These are phyloP conservation scores for Parochlus steinenii DNA, from an alignment of 2,888 invertebrate species.

Conservation along the genomic window DNA sequence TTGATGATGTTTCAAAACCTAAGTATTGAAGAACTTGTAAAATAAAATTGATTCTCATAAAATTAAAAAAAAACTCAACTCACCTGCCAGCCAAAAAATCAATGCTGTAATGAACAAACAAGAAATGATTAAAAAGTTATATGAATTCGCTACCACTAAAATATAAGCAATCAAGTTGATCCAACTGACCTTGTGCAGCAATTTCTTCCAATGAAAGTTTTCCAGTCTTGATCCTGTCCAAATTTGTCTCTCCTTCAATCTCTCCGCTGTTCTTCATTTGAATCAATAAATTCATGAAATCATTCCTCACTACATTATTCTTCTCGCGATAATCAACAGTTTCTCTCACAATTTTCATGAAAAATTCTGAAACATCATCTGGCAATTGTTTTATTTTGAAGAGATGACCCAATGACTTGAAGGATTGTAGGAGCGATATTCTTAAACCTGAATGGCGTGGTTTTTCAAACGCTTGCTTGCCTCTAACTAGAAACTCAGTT, in stretches of 20 bases:
- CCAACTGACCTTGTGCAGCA: constrained; percentile 9
- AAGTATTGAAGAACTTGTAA: too few species aligned
- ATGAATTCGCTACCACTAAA: too few species aligned
- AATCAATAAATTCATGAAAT: constrained; percentile 37
- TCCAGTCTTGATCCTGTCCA: constrained; percentile 4
- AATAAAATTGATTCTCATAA: too few species aligned
- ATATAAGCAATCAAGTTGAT: too few species aligned
- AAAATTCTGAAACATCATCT: constrained; percentile 22
- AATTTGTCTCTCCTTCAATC: constrained; percentile 20
- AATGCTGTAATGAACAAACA: too few species aligned
- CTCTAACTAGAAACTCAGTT: constrained; percentile 18
- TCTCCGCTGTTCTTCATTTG: constrained; percentile 32
- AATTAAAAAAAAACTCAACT: too few species aligned
- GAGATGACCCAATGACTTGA: background rate
- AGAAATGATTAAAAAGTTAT: too few species aligned
- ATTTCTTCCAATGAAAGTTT: constrained; percentile 6
- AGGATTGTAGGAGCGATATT: background rate
- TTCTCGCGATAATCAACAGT: constrained; percentile 30
- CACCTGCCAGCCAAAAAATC: too few species aligned
- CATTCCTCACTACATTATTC: constrained; percentile 30
- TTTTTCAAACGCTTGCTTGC: constrained; percentile 13
- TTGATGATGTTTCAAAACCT: constrained; percentile 44
- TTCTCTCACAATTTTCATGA: constrained; percentile 28
- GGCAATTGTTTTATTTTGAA: background rate
- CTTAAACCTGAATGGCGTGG: background rate